Percentiles rank a stretch among this genome's conserved stretches.
These are phyloP conservation scores for Euglossa dilemma DNA, from an alignment of 1,140 invertebrate species.

Conservation along the genomic window DNA sequence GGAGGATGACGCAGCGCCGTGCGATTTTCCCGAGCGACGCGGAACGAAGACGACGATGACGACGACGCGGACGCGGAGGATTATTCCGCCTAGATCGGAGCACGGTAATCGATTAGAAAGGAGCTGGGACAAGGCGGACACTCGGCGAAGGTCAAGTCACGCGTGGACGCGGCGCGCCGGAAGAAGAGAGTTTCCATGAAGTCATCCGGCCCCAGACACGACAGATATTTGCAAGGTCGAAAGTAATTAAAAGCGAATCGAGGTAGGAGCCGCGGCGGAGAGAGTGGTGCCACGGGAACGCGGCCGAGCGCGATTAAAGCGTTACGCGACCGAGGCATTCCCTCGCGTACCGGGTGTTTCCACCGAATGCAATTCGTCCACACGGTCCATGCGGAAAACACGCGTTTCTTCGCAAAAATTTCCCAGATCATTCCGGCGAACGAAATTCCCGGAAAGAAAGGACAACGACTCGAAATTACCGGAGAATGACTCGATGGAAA, in stretches of 20 bases:
- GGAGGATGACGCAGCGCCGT: not conserved
- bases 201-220: slow-evolving; percentile 21
- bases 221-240: slow-evolving; percentile 35
- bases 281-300: not conserved
- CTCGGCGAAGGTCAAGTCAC: slow-evolving; percentile 25
- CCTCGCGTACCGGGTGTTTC: not conserved
- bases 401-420: not conserved
- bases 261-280: not conserved
- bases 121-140: not conserved
- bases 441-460: too few species aligned
- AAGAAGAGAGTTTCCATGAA: slow-evolving; percentile 36
- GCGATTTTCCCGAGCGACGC: not conserved
- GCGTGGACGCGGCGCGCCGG: slow-evolving; percentile 22
- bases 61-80: too few species aligned
- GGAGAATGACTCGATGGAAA: too few species aligned
- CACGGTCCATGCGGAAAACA: too few species aligned
- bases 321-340: slow-evolving; percentile 19
- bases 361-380: not conserved
- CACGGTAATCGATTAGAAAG: slow-evolving; percentile 24
- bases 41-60: not conserved
- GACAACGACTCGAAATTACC: too few species aligned
- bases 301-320: slow-evolving; percentile 14
- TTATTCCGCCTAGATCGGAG: not conserved
- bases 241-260: slow-evolving; percentile 48
- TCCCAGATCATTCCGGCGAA: too few species aligned